Base-by-base conservation (phyloP, 2,797 vertebrate genomes). In the Chelon auratus region DNA sequence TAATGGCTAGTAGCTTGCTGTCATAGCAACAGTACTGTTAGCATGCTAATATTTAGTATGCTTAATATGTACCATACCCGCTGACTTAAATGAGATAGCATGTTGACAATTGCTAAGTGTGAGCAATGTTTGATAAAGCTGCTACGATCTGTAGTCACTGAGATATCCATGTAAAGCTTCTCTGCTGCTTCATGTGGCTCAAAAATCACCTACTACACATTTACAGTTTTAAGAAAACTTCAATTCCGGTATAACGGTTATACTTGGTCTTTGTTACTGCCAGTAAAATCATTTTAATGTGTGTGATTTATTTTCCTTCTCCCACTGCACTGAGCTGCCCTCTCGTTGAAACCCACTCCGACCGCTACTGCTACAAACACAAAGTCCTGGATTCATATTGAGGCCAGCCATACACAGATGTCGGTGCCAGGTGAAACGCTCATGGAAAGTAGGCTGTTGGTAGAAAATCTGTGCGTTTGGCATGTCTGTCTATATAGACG, bases 371-470 rank as follows among this genome's bases (percentile, higher is more conserved):
- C 61, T 56, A 60, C 65, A 72, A 77, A 76, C 65, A 75, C 63
- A 81, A 52, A 77, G 51, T 30, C 53, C 63, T 76, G 75, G 66
- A 78, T 82, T 82, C 64, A 56, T 70, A 62, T 63, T 56, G 67
- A 82, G 68, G 82, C 88, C 77, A 81, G 76, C 63, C 62, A 22
- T 61, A 54, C 8, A 10, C 47, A n/a, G 71, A 53, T 30, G 17
- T 58, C 70, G 61, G 57, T 63, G 72, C 73, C 81, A 85, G 77
- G 78, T 81, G 66, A 84, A 80, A 60, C 1, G 7, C 54, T 89
- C 65, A 74, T 78, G 87, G 84, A 90, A 90, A 91, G 66, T 74
- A 64, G 77, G 45, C 79, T 24, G 68, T 84, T 83, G 86, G 68
- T 85, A 39, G 54, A 80, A 77, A 72, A 48, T 36, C 18, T 36